These are phyloP conservation scores for Syrista parreyssii DNA, from an alignment of 2,888 invertebrate genomes.

Conservation along the genomic window DNA sequence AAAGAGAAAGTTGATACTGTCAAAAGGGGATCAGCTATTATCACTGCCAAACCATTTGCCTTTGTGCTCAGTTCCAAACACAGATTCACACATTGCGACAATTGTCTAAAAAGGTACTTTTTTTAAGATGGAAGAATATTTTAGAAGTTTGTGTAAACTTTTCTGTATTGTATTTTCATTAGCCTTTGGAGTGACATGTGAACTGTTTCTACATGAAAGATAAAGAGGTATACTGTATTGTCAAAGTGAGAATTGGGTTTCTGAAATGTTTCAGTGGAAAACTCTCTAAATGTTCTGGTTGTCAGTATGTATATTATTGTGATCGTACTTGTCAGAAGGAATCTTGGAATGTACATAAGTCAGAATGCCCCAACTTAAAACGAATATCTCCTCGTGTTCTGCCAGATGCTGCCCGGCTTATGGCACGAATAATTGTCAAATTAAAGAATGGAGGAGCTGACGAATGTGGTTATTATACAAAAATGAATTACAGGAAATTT, in stretches of 20 bases:
- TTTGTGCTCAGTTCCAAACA: constrained; percentile 79
- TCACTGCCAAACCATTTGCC: constrained; percentile 81
- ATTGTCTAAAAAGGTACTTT: constrained; percentile 69
- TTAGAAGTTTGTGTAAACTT: background rate
- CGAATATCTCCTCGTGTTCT: constrained; percentile 77
- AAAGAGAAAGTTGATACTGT: constrained; percentile 62
- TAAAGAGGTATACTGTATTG: background rate
- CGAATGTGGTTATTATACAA: constrained; percentile 76
- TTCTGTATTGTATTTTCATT: background rate
- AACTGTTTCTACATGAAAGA: background rate
- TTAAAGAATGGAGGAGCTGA: constrained; percentile 77
- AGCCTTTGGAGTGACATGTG: background rate
- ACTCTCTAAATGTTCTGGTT: constrained; percentile 84
- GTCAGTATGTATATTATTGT: constrained; percentile 87
- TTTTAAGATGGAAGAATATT: background rate
- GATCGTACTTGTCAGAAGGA: constrained; percentile 82
- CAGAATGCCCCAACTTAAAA: constrained; percentile 83
- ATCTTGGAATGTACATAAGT: constrained; percentile 85
- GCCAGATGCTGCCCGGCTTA: constrained; percentile 85
- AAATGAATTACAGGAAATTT: constrained; percentile 79
- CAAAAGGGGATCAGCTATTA: constrained; percentile 75
- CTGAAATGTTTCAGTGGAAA: constrained; percentile 71
- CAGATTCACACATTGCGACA: constrained; percentile 79
- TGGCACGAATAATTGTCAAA: constrained; percentile 80
- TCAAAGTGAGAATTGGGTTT: background rate